Conservation (phyloP, 2,113 vertebrate species). For the Procavia capensis region DNA sequence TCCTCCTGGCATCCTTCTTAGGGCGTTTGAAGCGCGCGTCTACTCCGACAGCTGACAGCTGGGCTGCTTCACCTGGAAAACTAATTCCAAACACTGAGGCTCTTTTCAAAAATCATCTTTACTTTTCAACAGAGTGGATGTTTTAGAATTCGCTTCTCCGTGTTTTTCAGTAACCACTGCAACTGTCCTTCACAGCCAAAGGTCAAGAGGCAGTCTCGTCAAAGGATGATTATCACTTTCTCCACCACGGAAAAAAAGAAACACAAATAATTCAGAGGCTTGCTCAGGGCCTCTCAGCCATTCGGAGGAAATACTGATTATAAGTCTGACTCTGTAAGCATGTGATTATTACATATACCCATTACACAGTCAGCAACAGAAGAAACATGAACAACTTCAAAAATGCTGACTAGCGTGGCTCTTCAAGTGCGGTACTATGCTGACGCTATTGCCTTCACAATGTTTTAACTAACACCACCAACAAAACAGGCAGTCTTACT, state of each 20-base stretch:
- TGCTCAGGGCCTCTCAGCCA: not conserved
- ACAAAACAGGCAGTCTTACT: not conserved
- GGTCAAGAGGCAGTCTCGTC: not conserved
- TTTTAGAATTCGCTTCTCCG: conserved; percentile 19
- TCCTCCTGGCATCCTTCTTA: not conserved
- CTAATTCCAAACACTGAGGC: not conserved
- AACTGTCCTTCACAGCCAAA: not conserved
- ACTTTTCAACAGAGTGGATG: not conserved
- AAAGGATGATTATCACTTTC: not conserved
- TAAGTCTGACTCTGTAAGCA: not conserved
- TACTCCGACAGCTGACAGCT: not conserved
- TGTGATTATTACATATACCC: too few species aligned
- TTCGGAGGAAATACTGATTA: not conserved
- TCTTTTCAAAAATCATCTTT: not conserved
- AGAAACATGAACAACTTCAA: not conserved
- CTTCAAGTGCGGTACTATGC: accelerated
- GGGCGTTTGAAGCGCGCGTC: not conserved
- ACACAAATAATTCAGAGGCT: not conserved
- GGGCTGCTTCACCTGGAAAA: not conserved
- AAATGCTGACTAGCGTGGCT: accelerated
- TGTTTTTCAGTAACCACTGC: not conserved
- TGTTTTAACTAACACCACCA: not conserved
- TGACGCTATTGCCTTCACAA: accelerated
- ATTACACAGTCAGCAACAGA: not conserved
- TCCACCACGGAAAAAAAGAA: not conserved